Evolutionary conservation across 2,888 invertebrate species (phyloP).

Genomic region (Sminthurinus aureus): DNA sequence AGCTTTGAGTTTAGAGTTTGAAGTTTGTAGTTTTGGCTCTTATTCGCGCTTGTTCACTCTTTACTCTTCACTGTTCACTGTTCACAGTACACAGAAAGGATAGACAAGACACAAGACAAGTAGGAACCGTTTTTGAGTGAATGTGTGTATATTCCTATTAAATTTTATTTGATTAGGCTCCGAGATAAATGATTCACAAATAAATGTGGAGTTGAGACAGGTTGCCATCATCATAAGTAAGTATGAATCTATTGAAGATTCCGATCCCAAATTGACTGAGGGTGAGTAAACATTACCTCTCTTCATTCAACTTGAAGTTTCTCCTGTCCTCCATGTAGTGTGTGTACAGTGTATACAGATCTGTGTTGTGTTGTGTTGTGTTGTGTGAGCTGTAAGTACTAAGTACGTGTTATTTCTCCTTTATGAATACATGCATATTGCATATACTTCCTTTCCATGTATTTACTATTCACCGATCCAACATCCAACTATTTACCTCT

Average conservation of each 20-base stretch:
- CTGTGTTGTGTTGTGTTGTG: not conserved
- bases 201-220: constrained; percentile 31
- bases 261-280: too few relatives aligned
- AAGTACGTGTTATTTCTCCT: not conserved
- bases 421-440: not conserved
- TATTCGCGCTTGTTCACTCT: too few relatives aligned
- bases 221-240: constrained; percentile 34
- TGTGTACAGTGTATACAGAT: too few relatives aligned
- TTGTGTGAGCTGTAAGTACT: too few relatives aligned
- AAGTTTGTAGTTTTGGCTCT: too few relatives aligned
- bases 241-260: constrained; percentile 32
- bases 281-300: constrained; percentile 30
- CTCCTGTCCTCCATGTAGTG: not conserved
- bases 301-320: constrained; percentile 4
- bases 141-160: constrained; percentile 30
- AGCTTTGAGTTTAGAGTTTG: not conserved
- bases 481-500: too few relatives aligned
- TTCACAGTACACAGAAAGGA: too few relatives aligned
- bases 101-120: too few relatives aligned
- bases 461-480: not conserved
- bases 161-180: constrained; percentile 39
- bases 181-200: constrained; percentile 40
- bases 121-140: not conserved
- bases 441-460: not conserved
- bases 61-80: too few relatives aligned